Percentiles rank a stretch among this genome's conserved stretches.
phyloP scores from a whole-genome alignment of 2,797 vertebrate species.

The Ctenopoma multispine region DNA sequence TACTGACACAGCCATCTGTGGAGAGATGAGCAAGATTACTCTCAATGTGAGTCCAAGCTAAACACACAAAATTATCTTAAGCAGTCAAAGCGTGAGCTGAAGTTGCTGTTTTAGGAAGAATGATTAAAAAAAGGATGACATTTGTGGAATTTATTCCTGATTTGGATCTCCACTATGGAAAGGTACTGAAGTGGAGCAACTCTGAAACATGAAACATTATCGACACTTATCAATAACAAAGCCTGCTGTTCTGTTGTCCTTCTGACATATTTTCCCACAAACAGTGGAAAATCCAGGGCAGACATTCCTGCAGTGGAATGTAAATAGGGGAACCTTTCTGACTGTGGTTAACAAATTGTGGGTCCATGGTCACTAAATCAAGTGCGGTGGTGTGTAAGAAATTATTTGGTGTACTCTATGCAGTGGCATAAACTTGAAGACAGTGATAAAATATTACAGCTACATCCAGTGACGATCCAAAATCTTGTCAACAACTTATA shows the following conservation, averaged over 20 bases:
- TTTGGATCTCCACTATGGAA: constrained; percentile 34
- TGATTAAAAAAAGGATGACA: neutral
- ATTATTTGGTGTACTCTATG: constrained; percentile 28
- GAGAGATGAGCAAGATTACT: constrained; percentile 32
- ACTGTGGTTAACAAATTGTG: constrained; percentile 57
- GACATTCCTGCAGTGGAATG: constrained; percentile 74
- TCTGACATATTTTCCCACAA: constrained; percentile 72
- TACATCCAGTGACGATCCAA: neutral
- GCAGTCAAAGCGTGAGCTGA: neutral
- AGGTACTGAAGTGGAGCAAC: constrained; percentile 27
- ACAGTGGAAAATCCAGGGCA: constrained; percentile 76
- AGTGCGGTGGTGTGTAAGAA: constrained; percentile 24
- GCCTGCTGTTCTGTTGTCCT: constrained; percentile 51
- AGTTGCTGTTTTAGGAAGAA: neutral
- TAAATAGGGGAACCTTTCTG: constrained; percentile 76
- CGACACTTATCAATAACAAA: constrained; percentile 54
- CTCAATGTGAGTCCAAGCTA: neutral
- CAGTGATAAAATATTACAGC: neutral
- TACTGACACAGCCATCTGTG: constrained; percentile 88
- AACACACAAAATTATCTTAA: neutral
- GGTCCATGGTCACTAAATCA: constrained; percentile 52
- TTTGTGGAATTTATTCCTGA: constrained; percentile 25
- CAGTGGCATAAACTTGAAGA: neutral
- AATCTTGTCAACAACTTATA: neutral
- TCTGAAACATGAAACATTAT: constrained; percentile 55